phyloP scores from a whole-genome alignment of 1,140 invertebrate genomes.

The Eriocheir sinensis region DNA sequence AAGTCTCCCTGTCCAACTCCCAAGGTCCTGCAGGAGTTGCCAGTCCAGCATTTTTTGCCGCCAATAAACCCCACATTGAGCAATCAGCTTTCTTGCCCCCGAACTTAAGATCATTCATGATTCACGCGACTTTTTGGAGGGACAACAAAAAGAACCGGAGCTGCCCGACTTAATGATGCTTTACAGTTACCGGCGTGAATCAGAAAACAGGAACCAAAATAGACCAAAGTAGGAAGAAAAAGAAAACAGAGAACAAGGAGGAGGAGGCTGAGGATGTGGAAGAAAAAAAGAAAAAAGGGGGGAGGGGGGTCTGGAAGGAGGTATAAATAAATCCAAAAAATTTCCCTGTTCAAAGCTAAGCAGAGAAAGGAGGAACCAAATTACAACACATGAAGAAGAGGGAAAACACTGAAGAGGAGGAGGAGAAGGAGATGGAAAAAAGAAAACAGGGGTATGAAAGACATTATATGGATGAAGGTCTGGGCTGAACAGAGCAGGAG shows the following conservation, averaged over 20 bases:
- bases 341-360: neutral
- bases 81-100: neutral
- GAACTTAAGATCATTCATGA: neutral
- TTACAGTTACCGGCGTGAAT: neutral
- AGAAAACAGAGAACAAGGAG: neutral
- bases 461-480: too few relatives aligned
- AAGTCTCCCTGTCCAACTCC: slow-evolving; percentile 33
- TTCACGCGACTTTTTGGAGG: neutral
- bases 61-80: neutral
- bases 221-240: neutral
- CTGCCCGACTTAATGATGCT: neutral
- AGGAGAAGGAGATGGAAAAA: too few relatives aligned
- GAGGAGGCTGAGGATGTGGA: neutral
- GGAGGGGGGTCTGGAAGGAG: neutral
- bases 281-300: neutral
- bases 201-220: neutral
- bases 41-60: slow-evolving; percentile 39
- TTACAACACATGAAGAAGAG: too few relatives aligned
- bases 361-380: too few relatives aligned
- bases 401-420: too few relatives aligned
- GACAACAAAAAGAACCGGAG: neutral
- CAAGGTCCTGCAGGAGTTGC: slow-evolving; percentile 37
- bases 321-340: neutral
- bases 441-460: too few relatives aligned
- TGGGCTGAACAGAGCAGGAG: neutral